phyloP scores from a whole-genome alignment of 1,140 invertebrate genomes.

The Triops cancriformis region DNA sequence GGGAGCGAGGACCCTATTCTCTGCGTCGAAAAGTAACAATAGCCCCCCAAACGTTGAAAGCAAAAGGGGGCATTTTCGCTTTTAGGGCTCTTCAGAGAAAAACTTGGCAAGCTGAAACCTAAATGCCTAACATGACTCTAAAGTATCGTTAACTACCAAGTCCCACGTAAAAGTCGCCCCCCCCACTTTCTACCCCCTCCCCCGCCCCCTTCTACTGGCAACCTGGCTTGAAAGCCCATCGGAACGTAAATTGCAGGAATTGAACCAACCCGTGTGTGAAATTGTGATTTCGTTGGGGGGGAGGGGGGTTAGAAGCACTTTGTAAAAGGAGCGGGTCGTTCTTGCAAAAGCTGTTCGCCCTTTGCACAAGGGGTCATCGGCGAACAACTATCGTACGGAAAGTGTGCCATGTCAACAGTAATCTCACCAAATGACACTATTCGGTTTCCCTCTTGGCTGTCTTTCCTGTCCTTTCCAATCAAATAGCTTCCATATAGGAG shows the following conservation, averaged over 20 bases:
- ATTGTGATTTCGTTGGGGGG: not conserved
- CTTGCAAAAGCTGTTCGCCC: not conserved
- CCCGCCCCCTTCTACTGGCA: no score
- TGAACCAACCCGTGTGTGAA: not conserved
- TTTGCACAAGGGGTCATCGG: not conserved
- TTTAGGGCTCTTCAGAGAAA: not conserved
- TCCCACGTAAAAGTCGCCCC: not conserved
- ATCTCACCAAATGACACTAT: not conserved
- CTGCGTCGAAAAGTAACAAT: not conserved
- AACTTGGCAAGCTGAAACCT: not conserved
- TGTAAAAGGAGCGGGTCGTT: not conserved
- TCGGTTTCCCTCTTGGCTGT: conserved; percentile 4
- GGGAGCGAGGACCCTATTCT: not conserved
- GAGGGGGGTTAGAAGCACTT: not conserved
- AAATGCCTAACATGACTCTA: not conserved
- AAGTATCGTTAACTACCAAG: not conserved
- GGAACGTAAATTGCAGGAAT: not conserved
- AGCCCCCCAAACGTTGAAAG: not conserved
- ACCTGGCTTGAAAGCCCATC: not conserved
- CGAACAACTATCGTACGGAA: not conserved
- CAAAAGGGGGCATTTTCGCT: not conserved
- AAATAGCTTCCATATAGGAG: not conserved
- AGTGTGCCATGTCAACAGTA: not conserved
- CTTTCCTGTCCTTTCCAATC: not conserved
- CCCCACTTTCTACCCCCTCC: no score